Base-by-base conservation (phyloP, 37 sponge, comb jelly and placozoan genomes). In the Halisarca cf. caerulea region DNA sequence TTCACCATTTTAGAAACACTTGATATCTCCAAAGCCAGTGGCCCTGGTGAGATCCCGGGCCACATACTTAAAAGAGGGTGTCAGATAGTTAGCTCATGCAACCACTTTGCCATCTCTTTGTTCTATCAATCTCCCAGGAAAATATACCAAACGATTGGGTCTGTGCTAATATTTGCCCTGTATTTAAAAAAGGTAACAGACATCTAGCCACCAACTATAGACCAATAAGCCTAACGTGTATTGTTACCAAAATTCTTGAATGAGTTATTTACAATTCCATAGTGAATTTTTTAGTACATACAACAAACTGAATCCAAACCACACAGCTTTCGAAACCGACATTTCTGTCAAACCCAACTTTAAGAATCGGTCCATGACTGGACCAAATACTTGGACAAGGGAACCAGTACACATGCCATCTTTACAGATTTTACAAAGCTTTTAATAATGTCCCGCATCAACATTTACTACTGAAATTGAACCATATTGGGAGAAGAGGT, bases 341-440 rank as follows among this genome's bases (percentile, higher is more conserved):
- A n/a, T 30, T 28, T 80, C 86, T n/a, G n/a, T n/a, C 86, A 86
- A 47, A 86, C 80, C 32, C 85, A 85, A 59, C 58, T 75, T 37
- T 62, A 75, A 28, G 85, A 85, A 38, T 37, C 64, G 11, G 85
- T 85, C 6, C 78, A 75, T 38, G 41, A 78, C 0, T 85, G 85
- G 85, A 78, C 85, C 37, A 32, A 53, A 5, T 35, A 41, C 36
- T 57, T 86, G 0, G 86, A 80, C 30, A 66, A 25, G 0, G 41
- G 37, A 11, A 55, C 33, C 71, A 66, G 58, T 18, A 18, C 81
- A 4, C 86, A 86, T 20, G 71, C 80, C 18, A n/a, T 70, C 1
- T 86, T 68, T 40, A 66, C 78, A 14, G 86, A 86, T 57, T 86
- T 86, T 59, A 75, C 85, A 85, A 85, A 37, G 85, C 78, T 3